Evolutionary conservation across 2,113 vertebrate genomes (phyloP).

Genomic region (Irena cyanogastra): DNA sequence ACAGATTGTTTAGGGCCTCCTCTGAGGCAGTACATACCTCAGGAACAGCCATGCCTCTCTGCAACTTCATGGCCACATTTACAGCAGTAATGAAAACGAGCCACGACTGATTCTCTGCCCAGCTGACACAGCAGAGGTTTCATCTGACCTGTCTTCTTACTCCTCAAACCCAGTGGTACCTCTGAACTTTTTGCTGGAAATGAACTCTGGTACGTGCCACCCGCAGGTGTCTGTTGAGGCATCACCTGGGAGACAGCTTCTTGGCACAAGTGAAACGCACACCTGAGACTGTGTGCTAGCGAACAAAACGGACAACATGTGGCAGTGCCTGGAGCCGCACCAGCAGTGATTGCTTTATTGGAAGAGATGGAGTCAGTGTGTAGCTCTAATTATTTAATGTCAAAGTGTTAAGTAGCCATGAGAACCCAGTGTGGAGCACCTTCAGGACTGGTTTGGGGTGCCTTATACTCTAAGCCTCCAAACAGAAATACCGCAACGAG

Average conservation of each 20-base stretch:
- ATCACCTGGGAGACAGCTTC: not conserved
- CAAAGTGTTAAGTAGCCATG: not conserved
- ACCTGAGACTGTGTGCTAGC: fast-evolving
- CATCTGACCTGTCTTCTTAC: not conserved
- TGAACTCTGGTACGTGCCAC: not conserved
- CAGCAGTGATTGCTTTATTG: not conserved
- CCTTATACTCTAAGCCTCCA: not conserved
- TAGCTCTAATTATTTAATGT: not conserved
- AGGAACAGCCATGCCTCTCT: not conserved
- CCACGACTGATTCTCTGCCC: not conserved
- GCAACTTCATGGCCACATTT: not conserved
- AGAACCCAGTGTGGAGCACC: not conserved
- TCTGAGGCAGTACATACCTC: not conserved
- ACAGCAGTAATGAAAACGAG: not conserved
- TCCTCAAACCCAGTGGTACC: not conserved
- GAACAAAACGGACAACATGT: fast-evolving
- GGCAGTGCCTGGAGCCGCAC: not conserved
- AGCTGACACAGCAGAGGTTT: not conserved
- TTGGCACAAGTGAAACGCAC: not conserved
- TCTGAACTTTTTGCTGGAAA: not conserved
- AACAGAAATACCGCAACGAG: not conserved
- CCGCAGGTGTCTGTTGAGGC: not conserved
- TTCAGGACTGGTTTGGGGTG: not conserved
- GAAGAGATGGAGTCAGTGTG: not conserved
- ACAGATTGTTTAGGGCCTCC: not conserved